Conservation (phyloP, 1,140 invertebrate genomes). For the Pemphigus obesinymphae region DNA sequence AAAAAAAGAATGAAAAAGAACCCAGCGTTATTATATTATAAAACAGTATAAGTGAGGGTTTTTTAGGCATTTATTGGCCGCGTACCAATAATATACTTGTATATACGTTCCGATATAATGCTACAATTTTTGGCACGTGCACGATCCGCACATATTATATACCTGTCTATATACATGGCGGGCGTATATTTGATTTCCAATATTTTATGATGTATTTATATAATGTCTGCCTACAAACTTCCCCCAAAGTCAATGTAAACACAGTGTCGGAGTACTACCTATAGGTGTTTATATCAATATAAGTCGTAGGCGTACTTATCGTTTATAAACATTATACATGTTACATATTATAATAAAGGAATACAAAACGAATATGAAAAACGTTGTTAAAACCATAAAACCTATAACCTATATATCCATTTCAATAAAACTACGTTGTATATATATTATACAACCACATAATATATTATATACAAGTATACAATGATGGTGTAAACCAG, state of each 20-base stretch:
- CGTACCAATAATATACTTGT: conserved; percentile 3
- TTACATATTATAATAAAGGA: too few relatives aligned
- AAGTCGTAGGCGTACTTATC: background rate
- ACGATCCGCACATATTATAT: background rate
- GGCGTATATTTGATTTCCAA: too few relatives aligned
- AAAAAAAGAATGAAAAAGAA: background rate
- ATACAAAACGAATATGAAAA: too few relatives aligned
- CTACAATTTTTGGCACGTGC: background rate
- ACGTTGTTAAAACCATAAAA: too few relatives aligned
- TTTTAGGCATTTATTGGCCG: background rate
- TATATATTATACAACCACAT: too few relatives aligned
- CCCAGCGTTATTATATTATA: background rate
- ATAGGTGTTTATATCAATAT: too few relatives aligned
- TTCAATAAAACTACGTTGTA: background rate
- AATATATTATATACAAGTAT: too few relatives aligned
- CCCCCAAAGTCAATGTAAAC: background rate
- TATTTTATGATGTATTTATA: background rate
- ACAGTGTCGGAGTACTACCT: too few relatives aligned
- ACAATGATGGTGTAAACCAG: too few relatives aligned
- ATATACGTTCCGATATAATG: background rate
- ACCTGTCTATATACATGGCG: background rate
- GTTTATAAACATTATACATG: too few relatives aligned
- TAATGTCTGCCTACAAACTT: background rate
- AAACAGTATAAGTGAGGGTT: background rate
- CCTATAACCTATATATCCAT: too few relatives aligned